A percentile compares a stretch with the other conserved stretches of the same genome.
Evolutionary conservation across 1,140 invertebrate species (phyloP).

Genomic region (Drosophila mayri): DNA sequence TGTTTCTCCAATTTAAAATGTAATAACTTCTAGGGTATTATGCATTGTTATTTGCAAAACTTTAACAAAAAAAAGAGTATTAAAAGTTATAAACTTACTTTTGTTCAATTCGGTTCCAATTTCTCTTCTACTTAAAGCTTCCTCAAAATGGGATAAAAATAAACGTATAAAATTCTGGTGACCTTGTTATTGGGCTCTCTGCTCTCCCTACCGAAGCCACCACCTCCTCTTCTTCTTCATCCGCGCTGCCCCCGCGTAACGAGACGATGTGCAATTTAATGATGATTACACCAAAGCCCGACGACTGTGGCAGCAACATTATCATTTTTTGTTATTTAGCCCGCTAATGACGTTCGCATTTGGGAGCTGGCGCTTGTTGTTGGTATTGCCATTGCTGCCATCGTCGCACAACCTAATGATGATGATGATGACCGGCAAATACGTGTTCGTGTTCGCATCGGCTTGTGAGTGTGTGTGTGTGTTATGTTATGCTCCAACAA

Average conservation of each 20-base stretch:
- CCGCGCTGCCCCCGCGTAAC: slow-evolving; percentile 10
- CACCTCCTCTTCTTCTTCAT: slow-evolving; percentile 6
- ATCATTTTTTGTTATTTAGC: slow-evolving; percentile 84
- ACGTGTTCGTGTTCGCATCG: slow-evolving; percentile 21
- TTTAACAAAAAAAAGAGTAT: background rate
- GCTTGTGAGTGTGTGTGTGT: slow-evolving; percentile 20
- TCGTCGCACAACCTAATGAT: slow-evolving; percentile 74
- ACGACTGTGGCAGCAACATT: slow-evolving; percentile 68
- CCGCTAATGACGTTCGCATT: slow-evolving; percentile 82
- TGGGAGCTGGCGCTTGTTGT: slow-evolving; percentile 40
- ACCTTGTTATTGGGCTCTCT: slow-evolving; percentile 37
- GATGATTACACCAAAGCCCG: slow-evolving; percentile 77
- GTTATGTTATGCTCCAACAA: slow-evolving; percentile 58
- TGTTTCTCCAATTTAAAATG: background rate
- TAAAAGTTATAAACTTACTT: background rate
- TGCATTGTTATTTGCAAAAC: background rate
- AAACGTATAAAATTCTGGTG: slow-evolving; percentile 30
- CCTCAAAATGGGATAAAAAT: slow-evolving; percentile 18
- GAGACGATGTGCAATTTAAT: slow-evolving; percentile 72
- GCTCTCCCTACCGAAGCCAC: background rate
- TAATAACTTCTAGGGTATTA: background rate
- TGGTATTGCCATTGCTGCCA: slow-evolving; percentile 22
- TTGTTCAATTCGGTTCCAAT: background rate
- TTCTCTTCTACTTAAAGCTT: background rate
- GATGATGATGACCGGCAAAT: slow-evolving; percentile 81